Evolutionary conservation across 1,140 invertebrate genomes (phyloP), one percentile per base, ranked within the genome.

Genomic region (Pteromalus puparum): DNA sequence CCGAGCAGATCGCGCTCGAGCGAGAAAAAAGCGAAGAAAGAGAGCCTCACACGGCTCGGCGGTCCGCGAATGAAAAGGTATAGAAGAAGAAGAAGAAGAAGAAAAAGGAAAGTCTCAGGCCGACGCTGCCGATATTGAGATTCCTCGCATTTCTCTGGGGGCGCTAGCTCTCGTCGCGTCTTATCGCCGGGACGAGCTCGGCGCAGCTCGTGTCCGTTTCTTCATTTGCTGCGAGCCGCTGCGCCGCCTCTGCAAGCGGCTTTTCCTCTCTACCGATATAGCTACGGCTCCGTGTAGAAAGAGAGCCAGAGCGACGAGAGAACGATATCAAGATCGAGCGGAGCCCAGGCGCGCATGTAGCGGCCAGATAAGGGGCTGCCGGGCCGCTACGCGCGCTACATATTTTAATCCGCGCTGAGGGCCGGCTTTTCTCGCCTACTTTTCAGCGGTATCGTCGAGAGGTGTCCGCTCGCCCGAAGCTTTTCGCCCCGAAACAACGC

Each of bases 141-240:
- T 82, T 82, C 81, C 81, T 75, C 24, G 72, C 70, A 82, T 82
- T 82, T 74, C 81, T 82, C 73, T 18, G 12, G 48, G 46, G 72
- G 34, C 28, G 78, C n/a, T n/a, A n/a, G n/a, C 38, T 18, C 73
- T 42, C 76, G 48, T 13, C 24, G 30, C 30, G 30, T 48, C 75
- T 67, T 78, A 74, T 75, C 26, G 67, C 24, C n/a, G 46, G n/a
- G 48, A n/a, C 67, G 65, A 73, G 38, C 21, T 21, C 38, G 38
- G 30, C 3, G 48, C 48, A 15, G 2, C 21, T n/a, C 80, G 38
- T 74, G 81, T 82, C 81, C 73, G 42, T 82, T 82, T 82, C 70
- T 82, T 82, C 80, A 81, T 81, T 81, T 81, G 68, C 80, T 21
- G 38, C 34, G 12, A 67, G 61, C 10, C 21, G 13, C 53, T 21